Evolutionary conservation across 2,888 invertebrate species (phyloP).

Genomic region (Eutolmus rufibarbis): DNA sequence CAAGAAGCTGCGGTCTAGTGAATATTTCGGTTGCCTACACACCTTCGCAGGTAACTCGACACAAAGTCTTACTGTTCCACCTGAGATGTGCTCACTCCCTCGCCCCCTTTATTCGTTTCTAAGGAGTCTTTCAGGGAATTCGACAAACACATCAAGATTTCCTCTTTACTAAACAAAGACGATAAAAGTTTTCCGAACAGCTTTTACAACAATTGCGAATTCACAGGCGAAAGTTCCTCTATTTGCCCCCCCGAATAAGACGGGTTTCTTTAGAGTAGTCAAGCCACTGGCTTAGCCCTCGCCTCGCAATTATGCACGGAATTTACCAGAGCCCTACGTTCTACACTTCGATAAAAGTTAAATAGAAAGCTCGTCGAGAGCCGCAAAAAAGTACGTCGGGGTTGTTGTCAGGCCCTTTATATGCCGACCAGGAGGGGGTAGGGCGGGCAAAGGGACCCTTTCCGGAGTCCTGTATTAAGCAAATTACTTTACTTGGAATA

Average conservation of each 20-base stretch:
- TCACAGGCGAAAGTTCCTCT: not conserved
- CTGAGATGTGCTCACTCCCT: not conserved
- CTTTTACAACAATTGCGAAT: not conserved
- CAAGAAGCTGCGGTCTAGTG: not conserved
- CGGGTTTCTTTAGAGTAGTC: not conserved
- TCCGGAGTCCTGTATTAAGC: not conserved
- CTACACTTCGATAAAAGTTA: not conserved
- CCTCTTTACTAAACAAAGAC: not conserved
- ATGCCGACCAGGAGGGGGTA: not conserved
- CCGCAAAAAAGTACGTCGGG: not conserved
- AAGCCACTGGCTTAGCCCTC: not conserved
- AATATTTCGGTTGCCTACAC: not conserved
- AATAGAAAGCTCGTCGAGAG: not conserved
- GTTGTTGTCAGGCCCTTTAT: not conserved
- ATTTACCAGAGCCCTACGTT: not conserved
- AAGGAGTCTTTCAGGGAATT: not conserved
- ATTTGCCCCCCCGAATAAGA: not conserved
- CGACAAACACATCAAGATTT: slow-evolving; percentile 2
- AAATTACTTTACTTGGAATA: not conserved
- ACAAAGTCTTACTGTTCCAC: not conserved
- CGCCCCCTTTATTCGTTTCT: not conserved
- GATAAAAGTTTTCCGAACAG: not conserved
- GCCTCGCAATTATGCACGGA: not conserved
- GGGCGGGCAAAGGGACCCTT: not conserved
- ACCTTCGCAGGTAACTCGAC: not conserved